A percentile compares a stretch with the other conserved stretches of the same genome.
Conservation (phyloP, 2,888 invertebrate genomes). For the Lamellibrachia satsuma region DNA sequence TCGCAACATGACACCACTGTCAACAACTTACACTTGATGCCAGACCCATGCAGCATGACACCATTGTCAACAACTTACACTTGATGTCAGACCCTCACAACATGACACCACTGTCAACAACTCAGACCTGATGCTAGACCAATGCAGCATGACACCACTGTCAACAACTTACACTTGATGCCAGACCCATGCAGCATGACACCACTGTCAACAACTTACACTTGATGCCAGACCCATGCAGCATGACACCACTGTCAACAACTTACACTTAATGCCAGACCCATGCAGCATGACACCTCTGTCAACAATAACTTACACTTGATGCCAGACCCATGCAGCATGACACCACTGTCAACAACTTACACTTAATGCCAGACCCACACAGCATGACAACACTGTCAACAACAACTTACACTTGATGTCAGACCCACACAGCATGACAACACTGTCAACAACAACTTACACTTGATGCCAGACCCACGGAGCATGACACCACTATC, state of each 20-base stretch:
- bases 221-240: neutral
- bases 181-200: neutral
- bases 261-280: neutral
- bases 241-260: neutral
- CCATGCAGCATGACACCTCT: neutral
- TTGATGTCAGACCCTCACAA: neutral
- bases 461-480: no score
- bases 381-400: no score
- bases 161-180: neutral
- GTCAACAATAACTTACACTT: no score
- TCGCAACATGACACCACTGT: neutral
- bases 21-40: constrained; percentile 8
- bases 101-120: constrained; percentile 6
- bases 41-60: neutral
- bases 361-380: no score
- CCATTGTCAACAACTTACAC: neutral
- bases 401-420: no score
- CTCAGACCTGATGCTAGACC: neutral
- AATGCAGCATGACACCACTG: neutral
- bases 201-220: constrained; percentile 12
- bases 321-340: no score
- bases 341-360: no score
- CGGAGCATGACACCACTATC: no score
- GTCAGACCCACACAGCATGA: no score
- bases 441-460: no score